Evolutionary conservation across 1,140 invertebrate species (phyloP), one percentile per base, ranked within the genome.

Genomic region (Calycopis cecrops): DNA sequence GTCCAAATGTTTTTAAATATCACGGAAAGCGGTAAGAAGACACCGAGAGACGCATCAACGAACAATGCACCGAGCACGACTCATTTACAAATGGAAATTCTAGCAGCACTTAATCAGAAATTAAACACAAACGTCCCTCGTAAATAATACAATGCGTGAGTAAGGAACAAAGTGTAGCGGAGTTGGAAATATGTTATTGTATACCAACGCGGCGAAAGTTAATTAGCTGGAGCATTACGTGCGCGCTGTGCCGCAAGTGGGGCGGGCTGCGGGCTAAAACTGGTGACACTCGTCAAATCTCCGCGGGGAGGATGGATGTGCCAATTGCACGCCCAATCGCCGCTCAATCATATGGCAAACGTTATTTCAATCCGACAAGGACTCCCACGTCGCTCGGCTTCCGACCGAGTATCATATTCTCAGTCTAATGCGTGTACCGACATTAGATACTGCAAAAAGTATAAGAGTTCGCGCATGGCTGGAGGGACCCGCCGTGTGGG

Each of bases 381-480:
- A 82, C 79, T 81, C 81, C 83, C 80, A 63, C 79, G 73, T 58
- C 52, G 79, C 44, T 50, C 38, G 38, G 67, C 67, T 67, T 63
- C 67, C 61, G 70, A 67, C 57, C 50, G 35, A 56, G 59, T 60
- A 63, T 69, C 67, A 57, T 69, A 54, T 69, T 76, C 52, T 68
- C 51, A 38, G 59, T 66, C 62, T 68, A 71, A 69, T 73, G 65
- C 54, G 37, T 57, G 34, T 50, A 33, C 12, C 44, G 65, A 71
- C 66, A 76, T 81, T 77, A 76, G 69, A 76, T 76, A 71, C 63
- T 63, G 57, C 67, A 71, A 76, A 79, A 73, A 72, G 62, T 60
- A 59, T 55, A 71, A 57, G 61, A 69, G 52, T 49, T 47, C 52
- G 49, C 53, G 56, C 64, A 59, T 63, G 55, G 63, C 69, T 59